Percentiles rank a stretch among this genome's conserved stretches.
Conservation (phyloP, 2,888 invertebrate species). For the Agrotis puta region DNA sequence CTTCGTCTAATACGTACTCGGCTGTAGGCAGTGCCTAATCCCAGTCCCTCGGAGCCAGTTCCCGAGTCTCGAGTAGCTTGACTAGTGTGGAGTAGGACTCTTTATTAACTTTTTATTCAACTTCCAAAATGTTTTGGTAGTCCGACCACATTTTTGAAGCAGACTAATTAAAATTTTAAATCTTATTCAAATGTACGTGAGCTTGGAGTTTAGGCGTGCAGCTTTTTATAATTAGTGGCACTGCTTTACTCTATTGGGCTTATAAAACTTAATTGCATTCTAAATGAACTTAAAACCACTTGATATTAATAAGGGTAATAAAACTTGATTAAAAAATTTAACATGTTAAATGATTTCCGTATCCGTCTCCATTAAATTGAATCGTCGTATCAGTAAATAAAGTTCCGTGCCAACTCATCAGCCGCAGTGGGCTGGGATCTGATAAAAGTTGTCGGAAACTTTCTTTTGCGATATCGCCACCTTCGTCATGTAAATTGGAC, state of each 20-base stretch:
- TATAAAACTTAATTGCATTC: conserved; percentile 3
- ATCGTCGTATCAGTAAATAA: conserved; percentile 86
- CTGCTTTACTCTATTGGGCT: conserved; percentile 5
- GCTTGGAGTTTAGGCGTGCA: conserved; percentile 30
- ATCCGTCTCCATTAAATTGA: conserved; percentile 78
- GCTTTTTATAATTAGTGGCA: conserved; percentile 38
- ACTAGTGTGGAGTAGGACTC: conserved; percentile 74
- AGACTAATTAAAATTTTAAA: conserved; percentile 62
- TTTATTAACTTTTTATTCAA: conserved; percentile 63
- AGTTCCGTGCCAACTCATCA: conserved; percentile 89
- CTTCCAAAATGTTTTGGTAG: conserved; percentile 55
- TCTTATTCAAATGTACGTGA: conserved; percentile 52
- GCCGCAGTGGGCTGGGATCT: conserved; percentile 86
- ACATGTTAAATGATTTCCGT: conserved; percentile 54
- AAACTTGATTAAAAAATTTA: conserved; percentile 20
- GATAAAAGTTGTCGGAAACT: conserved; percentile 89
- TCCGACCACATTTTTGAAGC: conserved; percentile 58
- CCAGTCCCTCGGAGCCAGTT: conserved; percentile 84
- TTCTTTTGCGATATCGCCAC: conserved; percentile 90
- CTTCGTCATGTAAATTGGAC: conserved; percentile 90
- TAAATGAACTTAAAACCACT: neutral
- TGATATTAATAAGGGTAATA: neutral
- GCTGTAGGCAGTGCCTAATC: conserved; percentile 87
- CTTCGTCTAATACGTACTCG: conserved; percentile 88
- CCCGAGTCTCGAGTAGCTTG: conserved; percentile 70